Base-by-base conservation (phyloP, 1,140 invertebrate species). In the Pseudomyrmex flavicornis region DNA sequence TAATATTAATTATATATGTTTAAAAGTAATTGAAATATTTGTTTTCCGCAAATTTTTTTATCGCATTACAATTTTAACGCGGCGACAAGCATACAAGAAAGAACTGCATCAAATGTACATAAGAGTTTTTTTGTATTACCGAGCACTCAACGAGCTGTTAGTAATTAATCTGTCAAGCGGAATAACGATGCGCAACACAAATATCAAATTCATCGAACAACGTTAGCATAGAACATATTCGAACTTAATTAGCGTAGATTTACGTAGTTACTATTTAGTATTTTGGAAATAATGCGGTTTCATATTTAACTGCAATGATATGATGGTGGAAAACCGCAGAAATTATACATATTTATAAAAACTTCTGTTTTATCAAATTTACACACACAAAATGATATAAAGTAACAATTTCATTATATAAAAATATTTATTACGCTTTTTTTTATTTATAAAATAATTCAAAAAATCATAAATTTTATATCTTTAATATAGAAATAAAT, bases 141-240 rank as follows among this genome's bases (percentile, higher is more conserved):
- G 12, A 12, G 15, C 22, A 50, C 48, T 70, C 76, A 72, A 70
- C 54, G 44, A 80, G 44, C 44, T 80, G 65, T 72, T 66, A 80
- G 66, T 80, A 80, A 80, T 80, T 72, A 72, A 80, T 80, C 76
- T 65, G 15, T 79, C 76, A 72, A 72, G 76, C 54, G 22, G 20
- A 80, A 50, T 68, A 66, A 68, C 44, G 44, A 54, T n/a, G 70
- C 65, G 58, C 20, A 61, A n/a, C 22, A 35, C 20, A 54, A 80
- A 80, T 80, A 80, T 80, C 44, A 70, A 20, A 80, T 61, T 80
- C 66, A 70, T 72, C 66, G 54, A 80, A 35, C 54, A 50, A 22
- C 20, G 54, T 8, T 46, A 50, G 26, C n/a, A 26, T 26, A n/a
- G 65, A 79, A 79, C 44, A 65, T 79, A 79, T 79, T 72, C 66